Base-by-base conservation (phyloP, 2,888 invertebrate species). In the Mycalesis mineus region DNA sequence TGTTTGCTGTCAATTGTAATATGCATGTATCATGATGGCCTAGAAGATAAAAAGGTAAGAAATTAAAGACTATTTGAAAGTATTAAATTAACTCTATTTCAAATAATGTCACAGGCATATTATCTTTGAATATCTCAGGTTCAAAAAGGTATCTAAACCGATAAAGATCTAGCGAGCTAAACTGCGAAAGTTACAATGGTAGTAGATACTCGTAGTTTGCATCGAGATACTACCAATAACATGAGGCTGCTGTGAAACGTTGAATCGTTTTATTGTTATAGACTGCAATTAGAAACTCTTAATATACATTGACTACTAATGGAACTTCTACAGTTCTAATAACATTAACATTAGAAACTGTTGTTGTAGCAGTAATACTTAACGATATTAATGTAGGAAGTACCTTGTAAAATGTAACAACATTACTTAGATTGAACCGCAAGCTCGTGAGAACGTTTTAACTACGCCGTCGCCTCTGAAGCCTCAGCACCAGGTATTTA, bases 401-500 rank as follows among this genome's bases (percentile, higher is more conserved):
- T 39, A 44, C 28, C 44, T 17, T 40, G 15, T 57, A 47, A 60
- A 62, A 51, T 60, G 50, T 57, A 60, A 51, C 50, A 55, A 55
- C 54, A 52, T 62, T 37, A 50, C 45, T 39, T 42, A 53, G 48
- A 51, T 59, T 39, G 15, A 36, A 55, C 49, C 36, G 52, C 57
- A 54, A 48, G 58, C 50, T 44, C 60, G 62, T 62, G 62, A 62
- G 62, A 62, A 55, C 42, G 55, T 55, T 55, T 40, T 55, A 51
- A 59, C 53, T 36, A 40, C 60, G 51, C 29, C 31, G 39, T 52
- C 40, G 36, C 56, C n/a, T 55, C 52, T 53, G 49, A 57, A 60
- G 55, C 45, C 47, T 55, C 52, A 60, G 63, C 57, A 51, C 60
- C 60, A 60, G 66, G 70, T 67, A 66, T 66, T 67, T 75, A 73